Evolutionary conservation across 92 coral and sea anemone species (phyloP), one percentile per base, ranked within the genome.

Genomic region (Phenganax marumi): DNA sequence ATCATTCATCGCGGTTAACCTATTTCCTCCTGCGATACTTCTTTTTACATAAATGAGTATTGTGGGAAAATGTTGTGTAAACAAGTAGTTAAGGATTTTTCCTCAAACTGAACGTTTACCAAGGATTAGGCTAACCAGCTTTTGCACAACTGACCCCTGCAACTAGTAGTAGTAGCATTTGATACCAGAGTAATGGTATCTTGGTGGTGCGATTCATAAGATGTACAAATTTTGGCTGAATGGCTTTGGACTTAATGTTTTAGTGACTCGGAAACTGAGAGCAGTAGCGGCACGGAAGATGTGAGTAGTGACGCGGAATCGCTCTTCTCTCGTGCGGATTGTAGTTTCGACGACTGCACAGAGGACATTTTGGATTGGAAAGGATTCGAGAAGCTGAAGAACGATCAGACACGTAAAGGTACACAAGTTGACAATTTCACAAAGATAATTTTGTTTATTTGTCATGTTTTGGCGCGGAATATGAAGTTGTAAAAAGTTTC

Each of bases 261-360:
- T 68, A 76, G 81, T 76, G 81, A 76, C 39, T 76, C 69, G 8
- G 79, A 50, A 39, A 62, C 48, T 21, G 81, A 76, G 7, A 21
- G 50, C 17, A 66, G 72, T 33, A 33, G 47, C 47, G 81, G 43
- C 6, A 25, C 81, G n/a, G 81, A 76, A 6, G 58, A 49, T 19
- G 73, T 25, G 12, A 39, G 26, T 18, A 56, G 68, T 24, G 81
- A 76, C 10, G 33, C 68, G 14, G 81, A 76, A 12, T n/a, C 68
- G 12, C 18, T 56, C 33, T 76, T 68, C 17, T 55, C 68, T 13
- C 26, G 56, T 22, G 3, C 65, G 39, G 81, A 68, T 68, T 47
- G 18, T 21, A 76, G 81, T 50, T 76, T 3, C n/a, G 81, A 76
- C 6, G 69, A 76, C 12, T 56, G 50, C 7, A 25, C 72, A 3